phyloP scores from a whole-genome alignment of 1,140 invertebrate species.

The Bombus impatiens region DNA sequence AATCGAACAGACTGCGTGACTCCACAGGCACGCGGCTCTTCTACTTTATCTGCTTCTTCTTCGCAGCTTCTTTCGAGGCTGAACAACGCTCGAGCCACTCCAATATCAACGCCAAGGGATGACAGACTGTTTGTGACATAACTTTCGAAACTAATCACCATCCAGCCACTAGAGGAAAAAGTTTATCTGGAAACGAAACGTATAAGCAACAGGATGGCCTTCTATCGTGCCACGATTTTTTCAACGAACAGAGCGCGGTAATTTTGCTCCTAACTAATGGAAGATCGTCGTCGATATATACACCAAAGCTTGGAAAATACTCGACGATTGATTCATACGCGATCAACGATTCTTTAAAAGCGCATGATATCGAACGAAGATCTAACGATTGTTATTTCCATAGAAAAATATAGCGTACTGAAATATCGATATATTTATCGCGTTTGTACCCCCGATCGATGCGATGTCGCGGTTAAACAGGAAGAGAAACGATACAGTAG shows the following conservation, averaged over 20 bases:
- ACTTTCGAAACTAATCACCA: constrained; percentile 67
- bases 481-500: background rate
- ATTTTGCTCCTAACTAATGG: background rate
- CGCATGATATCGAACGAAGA: no score
- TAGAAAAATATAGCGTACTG: accelerated
- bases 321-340: no score
- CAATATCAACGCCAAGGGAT: constrained; percentile 38
- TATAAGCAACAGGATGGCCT: constrained; percentile 10
- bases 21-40: background rate
- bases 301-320: no score
- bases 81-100: constrained; percentile 40
- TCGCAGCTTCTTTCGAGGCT: constrained; percentile 33
- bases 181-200: constrained; percentile 61
- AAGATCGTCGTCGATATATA: no score
- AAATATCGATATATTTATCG: no score
- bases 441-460: no score
- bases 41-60: background rate
- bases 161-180: constrained; percentile 59
- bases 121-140: constrained; percentile 64
- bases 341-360: no score
- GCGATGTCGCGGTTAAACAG: no score
- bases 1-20: constrained; percentile 41
- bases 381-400: no score
- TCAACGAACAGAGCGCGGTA: background rate
- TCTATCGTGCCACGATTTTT: background rate